phyloP scores from a whole-genome alignment of 2,888 invertebrate genomes.

The Acronicta leporina region DNA sequence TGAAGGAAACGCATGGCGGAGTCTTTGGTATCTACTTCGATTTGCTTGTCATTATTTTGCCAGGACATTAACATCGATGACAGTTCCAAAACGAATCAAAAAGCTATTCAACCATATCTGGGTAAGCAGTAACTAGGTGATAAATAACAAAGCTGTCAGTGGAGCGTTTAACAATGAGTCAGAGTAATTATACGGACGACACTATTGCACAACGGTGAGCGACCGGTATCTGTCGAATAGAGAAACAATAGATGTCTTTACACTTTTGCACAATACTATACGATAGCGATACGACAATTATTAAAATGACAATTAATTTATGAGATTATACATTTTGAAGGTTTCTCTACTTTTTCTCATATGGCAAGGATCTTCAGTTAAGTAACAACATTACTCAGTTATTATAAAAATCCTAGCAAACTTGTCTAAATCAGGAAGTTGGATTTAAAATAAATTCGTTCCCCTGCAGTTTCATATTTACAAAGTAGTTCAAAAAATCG shows the following conservation, averaged over 20 bases:
- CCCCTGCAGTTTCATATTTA: neutral
- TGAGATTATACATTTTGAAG: too few relatives aligned
- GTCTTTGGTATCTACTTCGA: constrained; percentile 24
- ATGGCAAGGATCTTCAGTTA: neutral
- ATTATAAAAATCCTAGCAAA: too few relatives aligned
- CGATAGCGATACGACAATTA: constrained; percentile 31
- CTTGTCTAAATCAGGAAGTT: too few relatives aligned
- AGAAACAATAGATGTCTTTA: constrained; percentile 55
- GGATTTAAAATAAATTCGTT: neutral
- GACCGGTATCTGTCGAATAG: constrained; percentile 59
- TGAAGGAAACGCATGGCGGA: constrained; percentile 13
- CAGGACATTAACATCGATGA: constrained; percentile 47
- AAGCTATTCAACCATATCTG: constrained; percentile 51
- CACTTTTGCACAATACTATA: constrained; percentile 20
- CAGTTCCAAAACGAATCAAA: constrained; percentile 47
- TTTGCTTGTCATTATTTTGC: constrained; percentile 33
- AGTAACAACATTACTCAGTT: neutral
- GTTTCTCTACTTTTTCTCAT: too few relatives aligned
- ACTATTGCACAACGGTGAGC: constrained; percentile 69
- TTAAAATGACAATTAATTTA: neutral
- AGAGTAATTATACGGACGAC: constrained; percentile 74
- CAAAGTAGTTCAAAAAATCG: neutral
- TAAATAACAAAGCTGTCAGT: constrained; percentile 59
- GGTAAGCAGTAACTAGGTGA: constrained; percentile 56
- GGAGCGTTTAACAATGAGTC: constrained; percentile 68